A percentile compares a stretch with the other conserved stretches of the same genome.
Conservation (phyloP, 2,888 invertebrate species). For the Habroteleia sp. region DNA sequence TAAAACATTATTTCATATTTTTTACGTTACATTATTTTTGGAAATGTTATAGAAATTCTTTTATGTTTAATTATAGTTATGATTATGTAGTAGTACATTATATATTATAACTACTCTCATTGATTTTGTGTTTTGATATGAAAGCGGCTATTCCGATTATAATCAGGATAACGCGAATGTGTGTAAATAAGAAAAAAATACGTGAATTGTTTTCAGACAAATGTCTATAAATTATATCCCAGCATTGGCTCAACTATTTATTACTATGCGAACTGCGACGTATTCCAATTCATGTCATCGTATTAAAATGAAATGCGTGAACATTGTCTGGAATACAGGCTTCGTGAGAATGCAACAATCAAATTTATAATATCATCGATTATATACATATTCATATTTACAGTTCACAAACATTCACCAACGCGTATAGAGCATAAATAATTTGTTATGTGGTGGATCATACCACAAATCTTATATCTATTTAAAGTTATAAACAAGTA, state of each 20-base stretch:
- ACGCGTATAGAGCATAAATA: too few species aligned
- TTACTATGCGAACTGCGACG: constrained; percentile 55
- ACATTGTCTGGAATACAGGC: too few species aligned
- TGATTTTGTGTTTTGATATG: constrained; percentile 77
- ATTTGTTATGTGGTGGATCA: too few species aligned
- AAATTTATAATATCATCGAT: too few species aligned
- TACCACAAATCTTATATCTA: too few species aligned
- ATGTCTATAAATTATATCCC: constrained; percentile 14
- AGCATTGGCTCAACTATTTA: constrained; percentile 34
- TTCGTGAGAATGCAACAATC: too few species aligned
- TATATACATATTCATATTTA: too few species aligned
- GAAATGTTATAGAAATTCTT: constrained; percentile 10
- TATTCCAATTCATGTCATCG: constrained; percentile 28
- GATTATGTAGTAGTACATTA: constrained; percentile 12
- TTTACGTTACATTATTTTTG: too few species aligned
- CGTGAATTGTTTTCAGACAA: constrained; percentile 31
- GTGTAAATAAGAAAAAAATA: constrained; percentile 34
- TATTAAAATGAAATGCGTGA: constrained; percentile 9
- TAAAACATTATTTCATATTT: too few species aligned
- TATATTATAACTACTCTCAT: constrained; percentile 40
- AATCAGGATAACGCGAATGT: constrained; percentile 69
- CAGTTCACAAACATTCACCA: too few species aligned
- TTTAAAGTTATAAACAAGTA: too few species aligned
- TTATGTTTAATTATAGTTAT: constrained; percentile 1
- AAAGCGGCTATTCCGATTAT: constrained; percentile 79